phyloP scores from a whole-genome alignment of 2,888 invertebrate species.

The Bellardia bayeri region DNA sequence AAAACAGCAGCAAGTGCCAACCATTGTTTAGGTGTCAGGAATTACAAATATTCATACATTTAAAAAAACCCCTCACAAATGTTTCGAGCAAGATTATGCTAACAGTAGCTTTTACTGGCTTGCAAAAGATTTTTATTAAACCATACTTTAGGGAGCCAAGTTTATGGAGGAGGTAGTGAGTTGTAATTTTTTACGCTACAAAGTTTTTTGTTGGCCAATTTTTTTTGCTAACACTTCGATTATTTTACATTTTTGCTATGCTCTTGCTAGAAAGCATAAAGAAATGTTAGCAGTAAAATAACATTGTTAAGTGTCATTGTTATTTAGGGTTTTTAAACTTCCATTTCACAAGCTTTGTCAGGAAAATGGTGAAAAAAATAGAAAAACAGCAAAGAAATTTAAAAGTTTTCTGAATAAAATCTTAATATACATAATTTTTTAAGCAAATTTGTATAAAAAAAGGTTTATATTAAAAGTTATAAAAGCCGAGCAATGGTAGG shows the following conservation, averaged over 20 bases:
- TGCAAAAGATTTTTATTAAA: slow-evolving; percentile 38
- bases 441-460: neutral
- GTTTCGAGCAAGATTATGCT: neutral
- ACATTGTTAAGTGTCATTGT: slow-evolving; percentile 57
- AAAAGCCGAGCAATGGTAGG: neutral
- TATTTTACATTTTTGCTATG: neutral
- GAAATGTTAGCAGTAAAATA: slow-evolving; percentile 37
- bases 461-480: neutral
- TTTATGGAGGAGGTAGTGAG: neutral
- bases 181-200: slow-evolving; percentile 32
- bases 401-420: slow-evolving; percentile 1
- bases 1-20: slow-evolving; percentile 48
- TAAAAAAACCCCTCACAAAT: neutral
- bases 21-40: slow-evolving; percentile 60
- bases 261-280: neutral
- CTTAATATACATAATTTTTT: neutral
- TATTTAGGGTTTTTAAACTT: slow-evolving; percentile 61
- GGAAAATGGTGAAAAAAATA: slow-evolving; percentile 26
- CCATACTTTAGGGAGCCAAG: slow-evolving; percentile 43
- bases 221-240: neutral
- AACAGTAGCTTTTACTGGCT: slow-evolving; percentile 2
- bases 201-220: neutral
- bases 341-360: slow-evolving; percentile 25
- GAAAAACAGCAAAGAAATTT: slow-evolving; percentile 6
- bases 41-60: slow-evolving; percentile 29